A percentile compares a stretch with the other conserved stretches of the same genome.
Conservation (phyloP, 2,888 invertebrate genomes). For the Tridacna gigas region DNA sequence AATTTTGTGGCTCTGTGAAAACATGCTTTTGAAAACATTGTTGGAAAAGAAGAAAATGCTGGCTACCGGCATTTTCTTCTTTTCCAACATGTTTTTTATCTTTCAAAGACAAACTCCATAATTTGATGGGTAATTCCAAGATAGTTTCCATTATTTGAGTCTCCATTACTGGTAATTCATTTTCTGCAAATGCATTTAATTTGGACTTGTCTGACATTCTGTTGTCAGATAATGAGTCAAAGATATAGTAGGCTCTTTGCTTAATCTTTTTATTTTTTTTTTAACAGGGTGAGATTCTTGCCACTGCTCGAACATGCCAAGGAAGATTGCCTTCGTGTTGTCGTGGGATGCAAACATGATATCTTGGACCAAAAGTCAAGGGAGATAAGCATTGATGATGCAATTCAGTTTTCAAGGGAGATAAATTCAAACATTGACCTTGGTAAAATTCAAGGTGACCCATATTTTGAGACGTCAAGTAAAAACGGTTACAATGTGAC, state of each 20-base stretch:
- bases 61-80: no score
- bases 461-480: conserved; percentile 84
- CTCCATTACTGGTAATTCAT: no score
- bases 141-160: no score
- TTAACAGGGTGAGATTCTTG: conserved; percentile 81
- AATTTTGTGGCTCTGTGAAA: no score
- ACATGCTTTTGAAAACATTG: no score
- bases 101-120: no score
- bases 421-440: conserved; percentile 75
- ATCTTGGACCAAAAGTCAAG: conserved; percentile 66
- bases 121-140: no score
- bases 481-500: conserved; percentile 79
- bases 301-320: conserved; percentile 79
- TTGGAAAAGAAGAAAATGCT: no score
- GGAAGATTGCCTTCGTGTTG: conserved; percentile 80
- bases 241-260: not conserved
- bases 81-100: no score
- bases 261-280: not conserved
- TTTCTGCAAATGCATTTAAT: no score
- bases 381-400: conserved; percentile 78
- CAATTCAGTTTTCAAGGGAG: conserved; percentile 72
- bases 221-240: no score
- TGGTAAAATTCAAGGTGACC: conserved; percentile 68
- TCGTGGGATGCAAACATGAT: conserved; percentile 83
- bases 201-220: no score